phyloP scores from a whole-genome alignment of 2,888 invertebrate genomes.

The Tinea trinotella region DNA sequence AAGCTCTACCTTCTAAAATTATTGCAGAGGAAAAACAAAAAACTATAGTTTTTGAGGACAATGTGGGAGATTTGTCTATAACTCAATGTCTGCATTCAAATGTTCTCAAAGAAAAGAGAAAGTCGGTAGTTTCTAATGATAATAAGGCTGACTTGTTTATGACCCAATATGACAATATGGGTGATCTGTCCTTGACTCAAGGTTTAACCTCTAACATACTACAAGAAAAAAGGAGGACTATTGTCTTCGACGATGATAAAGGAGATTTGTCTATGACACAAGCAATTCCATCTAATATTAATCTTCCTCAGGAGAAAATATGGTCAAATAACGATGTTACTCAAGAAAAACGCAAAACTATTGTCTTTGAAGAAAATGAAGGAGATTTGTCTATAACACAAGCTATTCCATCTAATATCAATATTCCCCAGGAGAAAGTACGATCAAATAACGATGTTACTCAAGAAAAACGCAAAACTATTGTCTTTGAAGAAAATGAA shows the following conservation, averaged over 20 bases:
- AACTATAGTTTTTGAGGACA: slow-evolving; percentile 29
- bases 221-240: slow-evolving; percentile 26
- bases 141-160: too few relatives aligned
- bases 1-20: slow-evolving; percentile 20
- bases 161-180: slow-evolving; percentile 27
- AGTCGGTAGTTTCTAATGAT: slow-evolving; percentile 28
- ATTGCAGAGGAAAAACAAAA: slow-evolving; percentile 24
- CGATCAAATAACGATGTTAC: too few relatives aligned
- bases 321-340: too few relatives aligned
- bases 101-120: slow-evolving; percentile 25
- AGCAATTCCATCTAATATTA: slow-evolving; percentile 25
- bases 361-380: too few relatives aligned
- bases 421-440: too few relatives aligned
- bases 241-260: slow-evolving; percentile 25
- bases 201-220: slow-evolving; percentile 24
- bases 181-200: slow-evolving; percentile 30
- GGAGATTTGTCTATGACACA: slow-evolving; percentile 33
- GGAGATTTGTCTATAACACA: too few relatives aligned
- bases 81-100: slow-evolving; percentile 24
- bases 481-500: too few relatives aligned
- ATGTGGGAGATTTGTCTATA: slow-evolving; percentile 29
- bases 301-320: too few relatives aligned
- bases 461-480: too few relatives aligned
- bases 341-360: too few relatives aligned
- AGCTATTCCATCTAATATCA: too few relatives aligned